These are phyloP conservation scores for Nephrotoma flavescens DNA, from an alignment of 2,888 invertebrate species.

Conservation along the genomic window DNA sequence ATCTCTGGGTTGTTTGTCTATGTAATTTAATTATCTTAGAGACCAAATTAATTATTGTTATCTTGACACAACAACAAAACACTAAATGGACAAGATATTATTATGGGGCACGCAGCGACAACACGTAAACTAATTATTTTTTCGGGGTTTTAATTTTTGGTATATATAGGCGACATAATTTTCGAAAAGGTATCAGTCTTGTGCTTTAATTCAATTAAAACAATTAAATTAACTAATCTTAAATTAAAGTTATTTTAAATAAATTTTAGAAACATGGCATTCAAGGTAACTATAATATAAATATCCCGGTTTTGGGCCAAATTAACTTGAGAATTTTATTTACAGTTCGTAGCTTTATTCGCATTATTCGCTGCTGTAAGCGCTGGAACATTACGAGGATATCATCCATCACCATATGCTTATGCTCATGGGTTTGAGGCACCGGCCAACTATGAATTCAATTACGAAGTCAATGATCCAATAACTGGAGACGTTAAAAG, in stretches of 20 bases:
- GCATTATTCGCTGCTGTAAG: neutral
- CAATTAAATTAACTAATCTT: neutral
- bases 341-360: slow-evolving; percentile 1
- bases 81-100: neutral
- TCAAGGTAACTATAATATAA: neutral
- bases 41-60: neutral
- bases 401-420: neutral
- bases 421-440: slow-evolving; percentile 17
- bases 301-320: neutral
- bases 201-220: neutral
- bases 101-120: too few relatives aligned
- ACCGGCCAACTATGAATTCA: slow-evolving; percentile 34
- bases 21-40: neutral
- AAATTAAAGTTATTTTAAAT: neutral
- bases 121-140: neutral
- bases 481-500: slow-evolving; percentile 38
- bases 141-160: neutral
- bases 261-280: neutral
- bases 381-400: neutral
- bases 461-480: slow-evolving; percentile 33
- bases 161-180: neutral
- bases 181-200: neutral
- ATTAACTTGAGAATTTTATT: neutral
- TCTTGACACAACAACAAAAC: neutral
- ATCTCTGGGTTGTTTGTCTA: neutral